Evolutionary conservation across 2,113 vertebrate genomes (phyloP), one percentile per base, ranked within the genome.

Genomic region (Platycercus adscitus): DNA sequence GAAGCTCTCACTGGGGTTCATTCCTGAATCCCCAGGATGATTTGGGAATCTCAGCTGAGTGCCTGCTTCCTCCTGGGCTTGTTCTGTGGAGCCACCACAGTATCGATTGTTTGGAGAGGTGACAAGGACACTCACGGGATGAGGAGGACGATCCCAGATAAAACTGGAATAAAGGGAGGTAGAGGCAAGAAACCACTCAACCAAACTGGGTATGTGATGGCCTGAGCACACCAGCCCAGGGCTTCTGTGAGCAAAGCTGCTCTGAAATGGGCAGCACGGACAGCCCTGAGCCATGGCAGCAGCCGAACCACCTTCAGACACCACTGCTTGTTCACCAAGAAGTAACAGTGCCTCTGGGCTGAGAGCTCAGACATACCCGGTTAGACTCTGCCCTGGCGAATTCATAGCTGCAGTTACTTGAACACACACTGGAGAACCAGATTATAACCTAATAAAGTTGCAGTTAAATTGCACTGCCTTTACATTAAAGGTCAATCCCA

Each of bases 301-400:
- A 70, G 55, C 70, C 47, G 37, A 47, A 24, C 29, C 37, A 56
- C 23, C 86, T 63, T 37, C 39, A 46, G 76, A 23, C n/a, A 53
- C 47, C 47, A 2, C 58, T 71, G 41, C 33, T 33, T 68, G 61
- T 3, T 18, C 31, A 18, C 17, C 39, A 47, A 11, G 41, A 47
- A 9, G 18, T 10, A 79, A 15, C 7, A 66, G 47, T 64, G 21
- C 39, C 80, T 24, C 28, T 6, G 63, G 23, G 55, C 43, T 37
- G 23, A 24, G 52, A 39, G 6, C 13, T 26, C 75, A 56, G 28
- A 39, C 13, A 6, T 0, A 13, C 10, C 18, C 11, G 0, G 18
- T 44, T 41, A 7, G 37, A 7, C 41, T 31, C 35, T 75, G 79
- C 37, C 21, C 44, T 56, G 35, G 17, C 0, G 3, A 37, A 25